Base-by-base conservation (phyloP, 37 sponge, comb jelly and placozoan species). In the Crambe crambe region DNA sequence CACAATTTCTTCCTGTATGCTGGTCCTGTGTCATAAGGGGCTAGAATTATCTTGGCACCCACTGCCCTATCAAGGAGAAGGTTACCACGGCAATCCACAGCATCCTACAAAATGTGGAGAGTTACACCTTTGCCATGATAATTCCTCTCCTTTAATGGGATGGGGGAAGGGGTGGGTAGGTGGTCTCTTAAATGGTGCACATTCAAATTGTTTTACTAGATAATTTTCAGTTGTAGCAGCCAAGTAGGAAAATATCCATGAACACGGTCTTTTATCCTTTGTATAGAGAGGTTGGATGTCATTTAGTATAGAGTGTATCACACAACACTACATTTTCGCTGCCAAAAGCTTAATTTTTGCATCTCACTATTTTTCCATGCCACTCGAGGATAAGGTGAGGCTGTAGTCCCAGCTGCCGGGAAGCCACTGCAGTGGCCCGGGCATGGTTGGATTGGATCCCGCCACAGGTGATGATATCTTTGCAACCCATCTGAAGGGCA, bases 361-460 rank as follows among this genome's bases (percentile, higher is more conserved):
- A n/a, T n/a, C 25, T 8, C 25, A 80, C 81, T 15, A 58, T 72
- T 22, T 77, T 47, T 35, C 79, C 78, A 15, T 42, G 38, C 85
- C 72, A 61, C 37, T 71, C 70, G 34, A 95, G 71, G 6, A 95
- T 43, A n/a, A 95, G 77, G 75, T 95, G 96, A 20, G 88, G 74
- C 38, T 89, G 38, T 56, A 95, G 63, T 5, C 96, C 96, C 30
- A 95, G 68, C 57, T 95, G 85, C 15, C 82, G 54, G 31, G 91
- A 85, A 29, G 95, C 95, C 23, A 95, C 68, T 17, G 96, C 95
- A 31, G 95, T 83, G 8, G 96, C 85, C 57, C 96, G 62, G 40
- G 88, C 77, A 59, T 87, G 88, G 64, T 95, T 95, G 30, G 96
- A 93, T 42, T 93, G 94, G 6, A 89, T 38, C 23, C 84, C 63